phyloP scores from a whole-genome alignment of 2,113 vertebrate genomes.

The Ptyas mucosa region DNA sequence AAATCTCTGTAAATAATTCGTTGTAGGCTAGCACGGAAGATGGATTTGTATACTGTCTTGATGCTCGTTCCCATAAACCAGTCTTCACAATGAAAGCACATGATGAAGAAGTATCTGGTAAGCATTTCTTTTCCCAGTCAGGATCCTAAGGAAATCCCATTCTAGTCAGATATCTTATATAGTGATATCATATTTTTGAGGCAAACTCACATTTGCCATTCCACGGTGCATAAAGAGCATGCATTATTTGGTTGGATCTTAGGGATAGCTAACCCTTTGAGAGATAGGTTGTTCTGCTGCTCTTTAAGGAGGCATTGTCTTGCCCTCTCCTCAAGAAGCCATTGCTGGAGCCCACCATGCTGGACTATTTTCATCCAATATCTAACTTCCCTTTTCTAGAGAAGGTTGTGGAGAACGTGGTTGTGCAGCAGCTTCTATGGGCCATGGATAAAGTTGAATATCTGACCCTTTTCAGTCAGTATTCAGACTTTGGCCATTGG shows the following conservation, averaged over 20 bases:
- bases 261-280: neutral
- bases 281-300: neutral
- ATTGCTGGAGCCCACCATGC: neutral
- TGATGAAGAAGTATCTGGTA: slow-evolving; percentile 91
- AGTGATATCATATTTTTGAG: neutral
- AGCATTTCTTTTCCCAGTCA: neutral
- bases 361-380: neutral
- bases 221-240: neutral
- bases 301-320: neutral
- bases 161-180: neutral
- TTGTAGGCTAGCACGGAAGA: slow-evolving; percentile 92
- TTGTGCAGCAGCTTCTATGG: neutral
- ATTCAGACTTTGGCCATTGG: neutral
- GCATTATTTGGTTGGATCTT: neutral
- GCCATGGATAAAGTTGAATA: neutral
- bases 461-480: neutral
- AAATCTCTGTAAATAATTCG: slow-evolving; percentile 10
- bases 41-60: slow-evolving; percentile 94
- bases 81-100: slow-evolving; percentile 92
- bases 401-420: neutral
- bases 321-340: neutral
- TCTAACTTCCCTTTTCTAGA: neutral
- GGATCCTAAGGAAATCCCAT: neutral
- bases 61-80: slow-evolving; percentile 92
- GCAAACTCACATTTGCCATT: neutral